A percentile compares a stretch with the other conserved stretches of the same genome.
Evolutionary conservation across 2,113 vertebrate species (phyloP).

Genomic region (Naja naja): DNA sequence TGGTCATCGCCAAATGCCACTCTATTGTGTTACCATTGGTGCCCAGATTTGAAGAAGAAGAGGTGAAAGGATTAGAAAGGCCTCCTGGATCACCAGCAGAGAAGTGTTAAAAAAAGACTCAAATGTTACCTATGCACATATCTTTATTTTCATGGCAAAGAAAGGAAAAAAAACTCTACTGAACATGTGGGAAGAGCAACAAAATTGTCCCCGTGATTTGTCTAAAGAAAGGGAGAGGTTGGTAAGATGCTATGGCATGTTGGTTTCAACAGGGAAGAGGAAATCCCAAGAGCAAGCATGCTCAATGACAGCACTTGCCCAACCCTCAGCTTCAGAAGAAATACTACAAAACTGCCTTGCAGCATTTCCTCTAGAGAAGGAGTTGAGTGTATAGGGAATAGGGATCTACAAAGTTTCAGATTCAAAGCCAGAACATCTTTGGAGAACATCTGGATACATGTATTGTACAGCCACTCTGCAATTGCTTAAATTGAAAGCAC

Average conservation of each 20-base stretch:
- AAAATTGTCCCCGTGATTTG: not conserved
- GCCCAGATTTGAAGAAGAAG: not conserved
- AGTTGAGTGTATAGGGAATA: not conserved
- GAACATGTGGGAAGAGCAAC: not conserved
- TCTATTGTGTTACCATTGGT: not conserved
- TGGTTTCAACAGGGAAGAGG: not conserved
- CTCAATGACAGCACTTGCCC: not conserved
- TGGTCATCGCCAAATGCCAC: not conserved
- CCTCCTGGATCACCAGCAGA: not conserved
- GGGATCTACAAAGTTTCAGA: not conserved
- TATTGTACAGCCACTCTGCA: not conserved
- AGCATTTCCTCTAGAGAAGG: not conserved
- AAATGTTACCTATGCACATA: not conserved
- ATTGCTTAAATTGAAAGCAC: not conserved
- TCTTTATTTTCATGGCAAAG: not conserved
- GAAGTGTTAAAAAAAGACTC: not conserved
- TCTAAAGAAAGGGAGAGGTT: not conserved
- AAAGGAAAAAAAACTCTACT: not conserved
- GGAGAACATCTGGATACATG: not conserved
- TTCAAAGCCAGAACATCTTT: not conserved
- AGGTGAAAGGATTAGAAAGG: not conserved
- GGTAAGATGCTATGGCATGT: not conserved
- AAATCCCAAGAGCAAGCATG: not conserved
- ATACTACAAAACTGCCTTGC: not conserved
- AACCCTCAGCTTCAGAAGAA: not conserved